phyloP scores from a whole-genome alignment of 2,888 invertebrate genomes.

The Drosophila suboccidentalis region DNA sequence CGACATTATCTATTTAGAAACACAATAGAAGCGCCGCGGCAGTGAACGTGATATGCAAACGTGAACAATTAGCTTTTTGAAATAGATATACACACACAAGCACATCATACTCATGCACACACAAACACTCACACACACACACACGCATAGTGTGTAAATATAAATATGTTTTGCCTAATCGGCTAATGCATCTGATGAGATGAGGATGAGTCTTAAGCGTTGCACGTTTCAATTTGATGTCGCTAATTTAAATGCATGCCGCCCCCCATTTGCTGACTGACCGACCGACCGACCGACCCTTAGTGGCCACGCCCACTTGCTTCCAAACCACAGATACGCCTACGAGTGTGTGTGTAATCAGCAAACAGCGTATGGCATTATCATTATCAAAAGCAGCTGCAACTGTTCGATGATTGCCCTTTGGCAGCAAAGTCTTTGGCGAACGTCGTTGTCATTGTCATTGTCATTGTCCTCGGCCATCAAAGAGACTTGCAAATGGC shows the following conservation, averaged over 20 bases:
- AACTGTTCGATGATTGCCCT: slow-evolving; percentile 35
- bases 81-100: slow-evolving; percentile 39
- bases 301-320: not conserved
- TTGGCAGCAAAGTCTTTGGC: slow-evolving; percentile 44
- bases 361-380: slow-evolving; percentile 65
- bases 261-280: slow-evolving; percentile 2
- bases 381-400: slow-evolving; percentile 61
- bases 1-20: slow-evolving; percentile 47
- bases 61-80: slow-evolving; percentile 72
- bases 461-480: slow-evolving; percentile 61
- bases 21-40: slow-evolving; percentile 42
- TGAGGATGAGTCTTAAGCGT: slow-evolving; percentile 46
- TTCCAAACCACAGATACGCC: not conserved
- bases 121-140: slow-evolving; percentile 5
- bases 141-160: slow-evolving; percentile 18
- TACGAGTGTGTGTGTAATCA: slow-evolving; percentile 41
- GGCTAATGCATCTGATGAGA: slow-evolving; percentile 65
- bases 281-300: slow-evolving; percentile 7
- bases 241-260: slow-evolving; percentile 51
- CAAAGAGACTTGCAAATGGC: slow-evolving; percentile 78
- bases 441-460: slow-evolving; percentile 41
- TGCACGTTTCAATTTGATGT: slow-evolving; percentile 48
- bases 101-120: not conserved
- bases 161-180: slow-evolving; percentile 48
- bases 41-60: slow-evolving; percentile 72